Evolutionary conservation across 1,140 invertebrate species (phyloP), one percentile per base, ranked within the genome.

Genomic region (Zaprionus camerounensis): DNA sequence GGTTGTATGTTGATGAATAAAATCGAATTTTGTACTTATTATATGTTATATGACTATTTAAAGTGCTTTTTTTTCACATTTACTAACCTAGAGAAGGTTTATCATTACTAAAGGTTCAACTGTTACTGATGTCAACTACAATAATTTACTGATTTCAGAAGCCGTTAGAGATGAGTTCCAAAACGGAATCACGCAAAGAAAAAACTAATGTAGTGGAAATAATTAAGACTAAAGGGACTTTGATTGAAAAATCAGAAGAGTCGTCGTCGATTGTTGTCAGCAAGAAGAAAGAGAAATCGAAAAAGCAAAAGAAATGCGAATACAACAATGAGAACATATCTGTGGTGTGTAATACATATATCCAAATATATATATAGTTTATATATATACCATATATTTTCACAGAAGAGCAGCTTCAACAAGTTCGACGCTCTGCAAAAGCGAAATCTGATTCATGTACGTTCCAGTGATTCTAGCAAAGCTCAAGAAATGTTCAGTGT

Each of bases 321-420:
- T 73, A 71, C 57, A 84, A 87, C 51, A 81, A 66, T 12, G 70
- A 83, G 26, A 87, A 78, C 51, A 87, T 87, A 62, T 82, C 81
- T 22, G 76, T 87, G 83, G 84, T 87, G 68, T 72, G 76, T 46
- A 26, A 22, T 9, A 17, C n/a, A n/a, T n/a, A n/a, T n/a, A n/a
- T n/a, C n/a, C n/a, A n/a, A n/a, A n/a, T n/a, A n/a, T n/a, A n/a
- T n/a, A n/a, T n/a, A n/a, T n/a, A n/a, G n/a, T n/a, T n/a, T n/a
- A n/a, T n/a, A n/a, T n/a, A n/a, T n/a, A n/a, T n/a, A n/a, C n/a
- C n/a, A n/a, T n/a, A n/a, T n/a, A n/a, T 69, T 90, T 80, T 22
- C 13, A 38, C 31, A 97, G 96, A 96, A 96, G 94, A 96, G 95
- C 76, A 96, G 96, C 93, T 96, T 96, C 91, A 96, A 94, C 77